These are phyloP conservation scores for Adelges cooleyi DNA, from an alignment of 1,140 invertebrate genomes.

Conservation along the genomic window DNA sequence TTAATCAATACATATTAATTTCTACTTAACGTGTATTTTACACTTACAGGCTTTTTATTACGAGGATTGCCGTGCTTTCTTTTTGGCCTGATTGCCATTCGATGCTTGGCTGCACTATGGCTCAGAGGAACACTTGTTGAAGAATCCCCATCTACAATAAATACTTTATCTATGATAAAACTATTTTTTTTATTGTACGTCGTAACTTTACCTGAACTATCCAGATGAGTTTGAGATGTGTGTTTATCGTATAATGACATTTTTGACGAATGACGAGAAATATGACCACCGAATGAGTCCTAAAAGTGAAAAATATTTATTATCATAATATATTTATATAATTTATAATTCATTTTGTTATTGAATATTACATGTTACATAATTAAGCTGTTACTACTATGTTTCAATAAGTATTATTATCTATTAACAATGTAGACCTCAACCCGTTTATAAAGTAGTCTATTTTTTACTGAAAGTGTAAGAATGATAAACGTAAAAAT, in stretches of 20 bases:
- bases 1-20: not conserved
- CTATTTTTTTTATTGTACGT: not conserved
- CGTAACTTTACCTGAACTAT: conserved; percentile 14
- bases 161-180: not conserved
- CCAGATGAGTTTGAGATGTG: conserved; percentile 23
- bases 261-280: conserved; percentile 42
- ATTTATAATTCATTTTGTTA: too few species aligned
- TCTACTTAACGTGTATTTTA: not conserved
- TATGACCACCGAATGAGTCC: conserved; percentile 40
- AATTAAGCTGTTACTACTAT: too few species aligned
- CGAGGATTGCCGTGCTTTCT: conserved; percentile 58
- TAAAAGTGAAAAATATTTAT: conserved; percentile 32
- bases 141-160: conserved; percentile 2
- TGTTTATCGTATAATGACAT: conserved; percentile 42
- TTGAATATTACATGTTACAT: too few species aligned
- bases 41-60: conserved; percentile 35
- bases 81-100: conserved; percentile 61
- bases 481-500: too few species aligned
- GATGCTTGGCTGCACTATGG: conserved; percentile 64
- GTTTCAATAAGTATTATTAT: too few species aligned
- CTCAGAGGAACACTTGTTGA: conserved; percentile 44
- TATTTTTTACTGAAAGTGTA: too few species aligned
- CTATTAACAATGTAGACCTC: too few species aligned
- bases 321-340: too few species aligned
- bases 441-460: too few species aligned